Evolutionary conservation across 2,888 invertebrate genomes (phyloP).

Genomic region (Biston stratarius): DNA sequence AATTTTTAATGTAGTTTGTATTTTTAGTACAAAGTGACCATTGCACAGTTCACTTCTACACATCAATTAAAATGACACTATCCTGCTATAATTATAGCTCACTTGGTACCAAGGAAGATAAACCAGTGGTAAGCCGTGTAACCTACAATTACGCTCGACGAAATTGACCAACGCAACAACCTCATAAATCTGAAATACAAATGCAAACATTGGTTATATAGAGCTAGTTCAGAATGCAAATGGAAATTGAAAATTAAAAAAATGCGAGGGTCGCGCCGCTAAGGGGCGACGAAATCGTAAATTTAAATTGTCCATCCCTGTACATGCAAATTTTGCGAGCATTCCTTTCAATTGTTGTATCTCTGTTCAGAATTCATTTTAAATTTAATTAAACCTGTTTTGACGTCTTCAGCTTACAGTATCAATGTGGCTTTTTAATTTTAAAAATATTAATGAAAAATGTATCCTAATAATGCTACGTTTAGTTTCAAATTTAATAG

Average conservation of each 20-base stretch:
- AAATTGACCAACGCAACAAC: slow-evolving; percentile 29
- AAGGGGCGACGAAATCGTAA: slow-evolving; percentile 81
- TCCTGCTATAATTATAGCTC: slow-evolving; percentile 40
- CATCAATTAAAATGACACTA: slow-evolving; percentile 3
- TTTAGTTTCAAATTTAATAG: not conserved
- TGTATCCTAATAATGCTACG: not conserved
- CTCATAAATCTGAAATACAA: slow-evolving; percentile 48
- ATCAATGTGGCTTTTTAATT: slow-evolving; percentile 17
- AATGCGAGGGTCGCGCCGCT: slow-evolving; percentile 78
- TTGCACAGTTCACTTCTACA: not conserved
- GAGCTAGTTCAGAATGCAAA: slow-evolving; percentile 74
- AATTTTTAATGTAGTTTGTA: too few species aligned
- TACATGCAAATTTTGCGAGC: slow-evolving; percentile 81
- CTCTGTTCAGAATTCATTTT: slow-evolving; percentile 51
- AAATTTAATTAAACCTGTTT: slow-evolving; percentile 43
- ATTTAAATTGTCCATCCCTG: slow-evolving; percentile 85
- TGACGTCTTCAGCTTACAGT: slow-evolving; percentile 37
- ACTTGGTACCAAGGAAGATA: slow-evolving; percentile 34
- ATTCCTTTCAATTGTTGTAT: slow-evolving; percentile 75
- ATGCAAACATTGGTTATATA: slow-evolving; percentile 38
- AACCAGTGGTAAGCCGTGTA: slow-evolving; percentile 23
- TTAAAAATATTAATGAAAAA: slow-evolving; percentile 10
- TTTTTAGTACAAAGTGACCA: not conserved
- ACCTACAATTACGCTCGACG: slow-evolving; percentile 16
- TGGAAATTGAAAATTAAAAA: slow-evolving; percentile 86